Evolutionary conservation across 2,113 vertebrate species (phyloP), one percentile per base, ranked within the genome.

Genomic region (Jacana jacana): DNA sequence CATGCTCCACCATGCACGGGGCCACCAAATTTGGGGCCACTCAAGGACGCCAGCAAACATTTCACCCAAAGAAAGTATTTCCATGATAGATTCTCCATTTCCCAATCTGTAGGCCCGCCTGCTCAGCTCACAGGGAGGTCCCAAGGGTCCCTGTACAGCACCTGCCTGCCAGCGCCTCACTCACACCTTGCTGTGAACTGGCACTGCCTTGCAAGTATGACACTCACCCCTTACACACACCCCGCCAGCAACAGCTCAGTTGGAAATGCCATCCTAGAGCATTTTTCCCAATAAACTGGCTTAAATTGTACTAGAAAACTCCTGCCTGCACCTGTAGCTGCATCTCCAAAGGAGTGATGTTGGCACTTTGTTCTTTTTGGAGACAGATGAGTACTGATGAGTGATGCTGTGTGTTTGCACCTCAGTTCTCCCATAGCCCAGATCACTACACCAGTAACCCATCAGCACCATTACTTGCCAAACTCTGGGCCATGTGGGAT

Each of bases 1-100:
- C 60, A 37, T 37, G 18, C 40, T 27, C 14, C 25, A 30, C 70
- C 1, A 1, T 9, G 10, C 71, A 46, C 0, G 0, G 80, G 28
- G 48, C 18, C 31, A 86, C 18, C 31, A 86, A 46, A 71, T 55
- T 1, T 72, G 28, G 31, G n/a, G 65, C n/a, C 52, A 14, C 55
- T 49, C 0, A 4, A 64, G 48, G 23, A 80, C 76, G 37, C 42
- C 70, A 70, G 81, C 25, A 92, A n/a, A 68, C 4, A 24, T 72
- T 68, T 76, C 1, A 6, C 30, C 31, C 19, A 1, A 54, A 27
- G 6, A 55, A 60, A 7, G 10, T 52, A 44, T 73, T 88, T 52
- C 63, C n/a, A 23, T 33, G 33, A 27, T 25, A 66, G 22, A 66
- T 85, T 79, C 71, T 82, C 23, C 49, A 14, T 48, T 81, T 77